Evolutionary conservation across 2,113 vertebrate species (phyloP).

Genomic region (Odocoileus virginianus): DNA sequence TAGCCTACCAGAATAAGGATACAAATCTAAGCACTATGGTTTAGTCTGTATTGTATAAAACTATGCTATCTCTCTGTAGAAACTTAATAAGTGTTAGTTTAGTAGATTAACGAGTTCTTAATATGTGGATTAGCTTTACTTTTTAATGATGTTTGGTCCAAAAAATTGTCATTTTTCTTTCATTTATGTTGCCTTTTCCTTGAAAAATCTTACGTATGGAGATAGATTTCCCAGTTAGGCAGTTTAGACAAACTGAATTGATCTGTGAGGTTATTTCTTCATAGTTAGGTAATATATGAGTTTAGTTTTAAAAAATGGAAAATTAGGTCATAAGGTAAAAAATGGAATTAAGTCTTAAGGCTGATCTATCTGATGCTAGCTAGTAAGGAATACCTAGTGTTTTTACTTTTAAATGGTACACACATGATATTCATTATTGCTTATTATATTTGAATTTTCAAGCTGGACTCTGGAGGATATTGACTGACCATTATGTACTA

Average conservation of each 20-base stretch:
- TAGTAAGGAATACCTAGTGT: background rate
- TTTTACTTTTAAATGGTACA: background rate
- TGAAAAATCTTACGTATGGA: background rate
- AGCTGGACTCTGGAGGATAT: background rate
- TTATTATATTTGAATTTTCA: background rate
- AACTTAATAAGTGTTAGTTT: background rate
- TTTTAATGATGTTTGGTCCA: background rate
- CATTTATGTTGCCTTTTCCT: background rate
- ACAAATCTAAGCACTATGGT: background rate
- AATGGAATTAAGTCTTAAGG: background rate
- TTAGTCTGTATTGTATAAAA: background rate
- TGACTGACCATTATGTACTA: background rate
- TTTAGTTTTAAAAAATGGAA: background rate
- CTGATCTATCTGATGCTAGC: background rate
- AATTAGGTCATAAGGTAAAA: background rate
- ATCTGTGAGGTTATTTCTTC: background rate
- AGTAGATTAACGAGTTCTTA: background rate
- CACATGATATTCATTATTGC: background rate
- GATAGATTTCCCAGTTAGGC: background rate
- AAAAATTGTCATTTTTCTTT: background rate
- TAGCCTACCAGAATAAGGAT: background rate
- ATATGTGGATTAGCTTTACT: background rate
- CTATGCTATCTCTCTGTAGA: background rate
- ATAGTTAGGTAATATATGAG: background rate
- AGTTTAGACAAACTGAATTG: background rate